Evolutionary conservation across 2,797 vertebrate genomes (phyloP), one percentile per base, ranked within the genome.

Genomic region (Choloepus didactylus): DNA sequence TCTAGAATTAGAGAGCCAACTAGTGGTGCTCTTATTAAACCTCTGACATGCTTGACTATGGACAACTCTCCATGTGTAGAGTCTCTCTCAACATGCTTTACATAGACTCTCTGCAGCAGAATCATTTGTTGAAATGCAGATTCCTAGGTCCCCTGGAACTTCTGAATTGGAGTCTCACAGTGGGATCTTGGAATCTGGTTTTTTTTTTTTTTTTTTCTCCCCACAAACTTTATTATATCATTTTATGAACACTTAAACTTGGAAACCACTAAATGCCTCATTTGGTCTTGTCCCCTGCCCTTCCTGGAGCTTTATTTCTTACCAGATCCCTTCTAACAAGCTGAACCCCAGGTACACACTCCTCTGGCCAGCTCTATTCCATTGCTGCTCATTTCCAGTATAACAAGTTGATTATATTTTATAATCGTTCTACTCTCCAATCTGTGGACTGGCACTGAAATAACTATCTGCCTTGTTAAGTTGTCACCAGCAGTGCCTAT

Each of bases 391-490:
- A 64, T 77, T 27, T 62, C 46, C 7, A 27, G 41, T 80, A 59
- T 51, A 75, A 79, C 9, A 60, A 83, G 41, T n/a, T 41, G 41
- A 41, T 77, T 89, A 41, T 75, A 86, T 89, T 95, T 93, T 60
- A 82, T 72, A 91, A 91, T 96, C 21, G 15, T 87, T 88, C 73
- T 72, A 35, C 8, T 81, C 62, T 86, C 44, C 67, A 27, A 82
- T 86, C 67, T 69, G 73, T 82, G 41, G n/a, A 51, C 18, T 86
- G n/a, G 35, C 29, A 72, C 9, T 87, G 73, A 96, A 94, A 94
- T 91, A 94, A 87, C n/a, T 64, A 91, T 82, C 31, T 70, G 27
- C 41, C 16, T n/a, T 59, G 76, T 91, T 89, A 93, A 64, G 51
- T 87, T 87, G 51, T 86, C 66, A 85, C 0, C 1, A 73, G 35